Percentiles rank a stretch among this genome's conserved stretches.
Evolutionary conservation across 2,113 vertebrate genomes (phyloP).

Genomic region (Pluvianellus socialis): DNA sequence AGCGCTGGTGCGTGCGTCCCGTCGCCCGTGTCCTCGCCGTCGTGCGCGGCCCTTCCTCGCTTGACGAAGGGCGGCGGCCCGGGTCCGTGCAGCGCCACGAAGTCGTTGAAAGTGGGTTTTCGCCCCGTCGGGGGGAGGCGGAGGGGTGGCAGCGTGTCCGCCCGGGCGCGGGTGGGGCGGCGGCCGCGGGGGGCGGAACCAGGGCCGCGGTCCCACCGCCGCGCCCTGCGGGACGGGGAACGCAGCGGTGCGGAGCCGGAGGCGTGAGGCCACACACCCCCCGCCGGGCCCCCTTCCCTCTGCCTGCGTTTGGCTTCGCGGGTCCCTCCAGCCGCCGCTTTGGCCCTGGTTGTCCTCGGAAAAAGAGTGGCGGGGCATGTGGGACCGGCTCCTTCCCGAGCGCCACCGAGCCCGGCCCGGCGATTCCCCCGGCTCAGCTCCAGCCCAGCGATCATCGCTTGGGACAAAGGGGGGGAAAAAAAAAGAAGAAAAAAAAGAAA

Average conservation of each 20-base stretch:
- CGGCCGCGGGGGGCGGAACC: background rate
- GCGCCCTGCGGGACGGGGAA: background rate
- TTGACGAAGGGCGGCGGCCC: background rate
- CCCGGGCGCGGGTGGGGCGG: background rate
- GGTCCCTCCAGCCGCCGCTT: background rate
- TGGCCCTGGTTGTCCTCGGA: background rate
- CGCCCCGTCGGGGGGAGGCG: background rate
- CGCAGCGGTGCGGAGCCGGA: background rate
- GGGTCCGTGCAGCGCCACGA: accelerated
- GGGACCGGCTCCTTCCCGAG: background rate
- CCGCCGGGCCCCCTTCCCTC: background rate
- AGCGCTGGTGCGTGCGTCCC: accelerated
- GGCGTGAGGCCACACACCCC: background rate
- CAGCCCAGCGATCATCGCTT: background rate
- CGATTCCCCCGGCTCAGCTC: background rate
- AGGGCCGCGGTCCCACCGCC: background rate
- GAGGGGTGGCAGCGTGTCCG: too few relatives aligned
- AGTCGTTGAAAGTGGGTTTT: background rate
- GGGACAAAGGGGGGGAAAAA: accelerated
- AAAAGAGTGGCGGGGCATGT: background rate
- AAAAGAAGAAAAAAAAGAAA: too few relatives aligned
- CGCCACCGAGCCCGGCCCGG: accelerated
- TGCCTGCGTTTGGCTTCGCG: background rate
- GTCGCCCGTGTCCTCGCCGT: too few relatives aligned
- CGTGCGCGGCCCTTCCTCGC: background rate